Evolutionary conservation across 2,113 vertebrate genomes (phyloP), one percentile per base, ranked within the genome.

Genomic region (Bettongia penicillata): DNA sequence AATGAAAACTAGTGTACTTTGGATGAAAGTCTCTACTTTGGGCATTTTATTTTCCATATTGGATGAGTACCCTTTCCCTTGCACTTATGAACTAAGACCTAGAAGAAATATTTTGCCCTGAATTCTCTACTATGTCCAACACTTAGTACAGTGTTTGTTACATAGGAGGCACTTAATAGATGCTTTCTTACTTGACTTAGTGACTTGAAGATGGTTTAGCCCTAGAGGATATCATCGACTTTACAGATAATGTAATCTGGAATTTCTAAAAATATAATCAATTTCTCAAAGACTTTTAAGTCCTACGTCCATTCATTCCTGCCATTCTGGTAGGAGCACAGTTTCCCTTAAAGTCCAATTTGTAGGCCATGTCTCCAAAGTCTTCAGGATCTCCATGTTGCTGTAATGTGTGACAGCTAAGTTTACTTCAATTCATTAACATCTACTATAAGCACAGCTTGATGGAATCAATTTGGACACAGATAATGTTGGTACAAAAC

Each of bases 261-360:
- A 84, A 84, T 84, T 84, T 43, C 51, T 50, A 91, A 89, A 91
- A 49, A 92, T 51, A 89, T 55, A 95, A 92, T 52, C 94, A 28
- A 92, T 93, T 95, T 97, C 91, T 94, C 94, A 93, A 55, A 48
- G 16, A 91, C 26, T 90, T 2, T 25, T 92, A 48, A 53, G 26
- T 25, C 55, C 51, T 93, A 23, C 68, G 95, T 97, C 92, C 52
- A 90, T 77, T 92, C 93, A 95, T 61, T 92, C 68, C 7, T 93
- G 1, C 53, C 50, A 77, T 68, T 96, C 89, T 51, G 25, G 22
- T 91, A 92, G n/a, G 55, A 51, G 8, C 22, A 23, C 11, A 52
- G 8, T 52, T 91, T 91, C n/a, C 51, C 19, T 52, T 51, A n/a
- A 22, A 43, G 37, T 84, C 19, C 8, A n/a, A 43, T 84, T 84